Evolutionary conservation across 2,113 vertebrate genomes (phyloP).

Genomic region (Machaerirhynchus nigripectus): DNA sequence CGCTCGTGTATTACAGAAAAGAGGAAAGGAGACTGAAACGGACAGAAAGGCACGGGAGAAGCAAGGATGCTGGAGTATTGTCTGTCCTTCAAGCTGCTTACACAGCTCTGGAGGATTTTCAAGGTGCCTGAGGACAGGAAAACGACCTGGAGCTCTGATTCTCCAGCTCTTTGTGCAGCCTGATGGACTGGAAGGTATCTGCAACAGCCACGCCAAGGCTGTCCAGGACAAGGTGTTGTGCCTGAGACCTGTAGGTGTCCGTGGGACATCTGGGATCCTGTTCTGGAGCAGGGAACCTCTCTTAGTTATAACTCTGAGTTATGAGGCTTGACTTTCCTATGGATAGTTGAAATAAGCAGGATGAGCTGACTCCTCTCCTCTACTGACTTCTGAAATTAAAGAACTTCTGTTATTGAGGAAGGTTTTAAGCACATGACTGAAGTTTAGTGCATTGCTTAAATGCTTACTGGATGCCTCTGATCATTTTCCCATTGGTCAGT

Average conservation of each 20-base stretch:
- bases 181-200: neutral
- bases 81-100: neutral
- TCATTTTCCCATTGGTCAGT: neutral
- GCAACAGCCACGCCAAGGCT: neutral
- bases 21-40: neutral
- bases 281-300: neutral
- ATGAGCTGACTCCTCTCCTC: neutral
- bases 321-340: neutral
- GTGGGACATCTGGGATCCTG: neutral
- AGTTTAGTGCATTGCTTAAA: neutral
- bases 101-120: neutral
- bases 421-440: neutral
- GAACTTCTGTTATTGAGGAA: neutral
- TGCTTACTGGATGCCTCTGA: neutral
- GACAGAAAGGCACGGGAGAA: neutral
- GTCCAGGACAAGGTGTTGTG: neutral
- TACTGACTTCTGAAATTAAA: neutral
- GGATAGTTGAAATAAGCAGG: neutral
- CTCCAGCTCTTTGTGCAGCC: neutral
- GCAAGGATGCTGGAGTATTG: neutral
- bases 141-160: neutral
- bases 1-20: fast-evolving
- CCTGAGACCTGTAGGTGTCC: neutral
- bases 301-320: too few relatives aligned
- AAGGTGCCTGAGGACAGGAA: neutral